Evolutionary conservation across 2,113 vertebrate species (phyloP).

Genomic region (Morphnarchus princeps): DNA sequence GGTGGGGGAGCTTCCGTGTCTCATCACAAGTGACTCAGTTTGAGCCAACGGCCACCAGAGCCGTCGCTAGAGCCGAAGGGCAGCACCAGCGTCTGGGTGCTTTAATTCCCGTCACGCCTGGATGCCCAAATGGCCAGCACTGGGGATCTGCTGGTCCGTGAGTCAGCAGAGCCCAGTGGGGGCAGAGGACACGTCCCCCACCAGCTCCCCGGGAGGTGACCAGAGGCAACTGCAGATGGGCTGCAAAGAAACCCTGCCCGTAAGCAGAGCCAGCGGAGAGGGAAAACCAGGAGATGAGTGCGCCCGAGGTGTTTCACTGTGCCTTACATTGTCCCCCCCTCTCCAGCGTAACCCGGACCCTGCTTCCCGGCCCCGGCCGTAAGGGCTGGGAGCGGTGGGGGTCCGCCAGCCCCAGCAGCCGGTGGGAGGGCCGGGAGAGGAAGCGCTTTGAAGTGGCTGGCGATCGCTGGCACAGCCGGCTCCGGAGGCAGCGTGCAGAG

Average conservation of each 20-base stretch:
- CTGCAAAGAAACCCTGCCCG: neutral
- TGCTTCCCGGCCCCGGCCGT: neutral
- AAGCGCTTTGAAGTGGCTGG: slow-evolving; percentile 61
- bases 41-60: neutral
- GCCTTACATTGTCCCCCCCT: neutral
- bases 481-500: slow-evolving; percentile 52
- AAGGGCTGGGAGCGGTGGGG: neutral
- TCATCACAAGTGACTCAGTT: neutral
- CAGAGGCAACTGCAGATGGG: neutral
- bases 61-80: neutral
- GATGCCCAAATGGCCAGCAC: neutral
- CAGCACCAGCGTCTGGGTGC: neutral
- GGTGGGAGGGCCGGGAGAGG: slow-evolving; percentile 39
- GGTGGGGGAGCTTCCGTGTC: neutral
- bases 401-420: neutral
- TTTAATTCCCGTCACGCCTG: neutral
- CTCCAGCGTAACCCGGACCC: neutral
- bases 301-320: neutral
- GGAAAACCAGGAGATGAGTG: neutral
- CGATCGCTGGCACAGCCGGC: slow-evolving; percentile 45
- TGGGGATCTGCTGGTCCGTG: neutral
- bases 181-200: neutral
- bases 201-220: neutral
- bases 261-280: fast-evolving
- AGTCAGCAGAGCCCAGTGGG: neutral